Percentiles rank a stretch among this genome's conserved stretches.
Evolutionary conservation across 2,797 vertebrate species (phyloP).

Genomic region (Meda fulgida): DNA sequence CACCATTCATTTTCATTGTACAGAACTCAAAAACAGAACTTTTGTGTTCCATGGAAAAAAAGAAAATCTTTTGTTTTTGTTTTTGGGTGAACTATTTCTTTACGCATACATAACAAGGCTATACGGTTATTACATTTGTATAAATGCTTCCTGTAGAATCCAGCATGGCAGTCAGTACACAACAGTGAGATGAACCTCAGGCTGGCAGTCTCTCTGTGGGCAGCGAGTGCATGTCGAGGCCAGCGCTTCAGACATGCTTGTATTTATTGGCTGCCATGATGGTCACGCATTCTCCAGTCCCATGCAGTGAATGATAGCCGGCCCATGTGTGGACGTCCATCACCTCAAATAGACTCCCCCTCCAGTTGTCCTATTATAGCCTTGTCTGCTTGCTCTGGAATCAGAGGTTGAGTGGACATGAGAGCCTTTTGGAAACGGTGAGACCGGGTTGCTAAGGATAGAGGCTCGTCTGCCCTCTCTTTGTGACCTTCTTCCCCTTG

Average conservation of each 20-base stretch:
- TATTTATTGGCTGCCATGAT: slow-evolving; percentile 53
- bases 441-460: slow-evolving; percentile 57
- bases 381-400: slow-evolving; percentile 59
- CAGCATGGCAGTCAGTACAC: slow-evolving; percentile 16
- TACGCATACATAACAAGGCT: neutral
- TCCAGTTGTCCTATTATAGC: slow-evolving; percentile 72
- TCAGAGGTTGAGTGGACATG: slow-evolving; percentile 63
- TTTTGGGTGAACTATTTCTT: neutral
- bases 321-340: slow-evolving; percentile 77
- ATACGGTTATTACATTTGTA: neutral
- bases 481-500: slow-evolving; percentile 60
- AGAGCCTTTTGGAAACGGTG: slow-evolving; percentile 58
- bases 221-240: slow-evolving; percentile 23
- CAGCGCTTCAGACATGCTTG: slow-evolving; percentile 48
- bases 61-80: neutral
- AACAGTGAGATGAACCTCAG: slow-evolving; percentile 17
- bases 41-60: neutral
- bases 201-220: neutral
- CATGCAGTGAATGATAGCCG: slow-evolving; percentile 54
- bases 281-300: slow-evolving; percentile 34
- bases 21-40: too few relatives aligned
- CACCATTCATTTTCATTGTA: neutral
- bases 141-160: neutral
- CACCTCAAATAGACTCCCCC: slow-evolving; percentile 66
- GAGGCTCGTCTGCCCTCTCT: slow-evolving; percentile 40